Evolutionary conservation across 2,797 vertebrate genomes (phyloP), one percentile per base, ranked within the genome.

Genomic region (Sylvilagus floridanus): DNA sequence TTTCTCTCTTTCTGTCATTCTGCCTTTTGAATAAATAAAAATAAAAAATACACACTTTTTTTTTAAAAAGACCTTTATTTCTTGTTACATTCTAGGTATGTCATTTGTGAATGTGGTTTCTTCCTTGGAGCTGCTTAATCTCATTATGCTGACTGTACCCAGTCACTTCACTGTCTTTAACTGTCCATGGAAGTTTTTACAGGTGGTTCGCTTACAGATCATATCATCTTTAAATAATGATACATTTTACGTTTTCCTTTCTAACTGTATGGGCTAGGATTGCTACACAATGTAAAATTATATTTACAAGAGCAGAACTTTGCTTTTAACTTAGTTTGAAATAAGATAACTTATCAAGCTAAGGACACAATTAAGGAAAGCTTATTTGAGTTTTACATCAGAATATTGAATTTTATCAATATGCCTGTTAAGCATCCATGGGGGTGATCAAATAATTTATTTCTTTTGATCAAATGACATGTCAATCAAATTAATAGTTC

Each of bases 301-400:
- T 26, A 79, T 10, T 32, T 47, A 87, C 2, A 63, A 77, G 4
- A 78, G 19, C 6, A 83, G 72, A 90, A 14, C 14, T n/a, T 96
- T 90, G 50, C 54, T 52, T 90, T 76, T 84, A 89, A 96, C 32
- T 88, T 90, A 91, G 86, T 90, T 78, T 92, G 75, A 95, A 94
- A 82, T 54, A 76, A 81, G 32, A 62, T 4, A 77, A 77, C 66
- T 90, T 84, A 84, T 54, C 16, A 57, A 84, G 22, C 52, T 92
- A 86, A 84, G 50, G 52, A 90, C 88, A 24, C 17, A 73, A 21
- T 37, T 9, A 19, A 83, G 42, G 35, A 88, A 78, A 10, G 95
- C 17, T 24, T 19, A 73, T 62, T 86, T 84, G 4, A 50, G 4
- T 91, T 86, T 95, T 78, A 91, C 89, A 54, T 89, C 50, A 92